Percentiles rank a stretch among this genome's conserved stretches.
These are phyloP conservation scores for Hypomecis atomaria DNA, from an alignment of 2,888 invertebrate species.

Conservation along the genomic window DNA sequence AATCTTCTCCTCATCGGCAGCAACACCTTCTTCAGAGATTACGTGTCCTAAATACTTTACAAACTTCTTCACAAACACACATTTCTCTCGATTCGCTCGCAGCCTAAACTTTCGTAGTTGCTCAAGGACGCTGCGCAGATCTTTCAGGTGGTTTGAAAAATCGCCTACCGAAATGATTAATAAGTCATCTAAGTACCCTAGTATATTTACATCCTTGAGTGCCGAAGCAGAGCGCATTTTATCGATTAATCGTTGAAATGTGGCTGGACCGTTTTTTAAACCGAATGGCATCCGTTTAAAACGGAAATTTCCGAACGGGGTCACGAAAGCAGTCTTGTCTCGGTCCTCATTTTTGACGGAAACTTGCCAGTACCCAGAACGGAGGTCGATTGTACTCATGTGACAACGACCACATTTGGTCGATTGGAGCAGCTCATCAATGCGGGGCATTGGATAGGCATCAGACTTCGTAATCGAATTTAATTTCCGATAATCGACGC, in stretches of 20 bases:
- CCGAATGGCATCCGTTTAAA: constrained; percentile 38
- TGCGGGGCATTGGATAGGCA: constrained; percentile 8
- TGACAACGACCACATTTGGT: neutral
- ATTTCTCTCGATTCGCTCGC: constrained; percentile 48
- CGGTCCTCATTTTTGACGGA: constrained; percentile 1
- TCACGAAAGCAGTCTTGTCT: constrained; percentile 40
- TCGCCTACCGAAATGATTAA: too few species aligned
- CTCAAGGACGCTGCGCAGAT: constrained; percentile 49
- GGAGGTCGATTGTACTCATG: too few species aligned
- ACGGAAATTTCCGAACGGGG: constrained; percentile 49
- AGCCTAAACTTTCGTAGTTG: constrained; percentile 45
- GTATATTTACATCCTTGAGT: too few species aligned
- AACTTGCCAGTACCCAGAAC: too few species aligned
- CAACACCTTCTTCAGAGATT: constrained; percentile 35
- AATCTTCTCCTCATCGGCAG: constrained; percentile 38
- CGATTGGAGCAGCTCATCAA: constrained; percentile 2
- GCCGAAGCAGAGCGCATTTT: too few species aligned
- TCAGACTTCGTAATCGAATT: constrained; percentile 13
- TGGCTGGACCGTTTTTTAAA: too few species aligned
- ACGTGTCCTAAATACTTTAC: constrained; percentile 45
- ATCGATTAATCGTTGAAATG: too few species aligned
- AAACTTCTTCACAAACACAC: constrained; percentile 38
- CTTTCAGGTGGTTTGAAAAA: neutral
- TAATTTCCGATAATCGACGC: constrained; percentile 7
- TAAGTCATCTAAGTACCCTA: too few species aligned